A percentile compares a stretch with the other conserved stretches of the same genome.
These are phyloP conservation scores for Chiridota heheva DNA, from an alignment of 35 echinoderm and acorn worm genomes.

Conservation along the genomic window DNA sequence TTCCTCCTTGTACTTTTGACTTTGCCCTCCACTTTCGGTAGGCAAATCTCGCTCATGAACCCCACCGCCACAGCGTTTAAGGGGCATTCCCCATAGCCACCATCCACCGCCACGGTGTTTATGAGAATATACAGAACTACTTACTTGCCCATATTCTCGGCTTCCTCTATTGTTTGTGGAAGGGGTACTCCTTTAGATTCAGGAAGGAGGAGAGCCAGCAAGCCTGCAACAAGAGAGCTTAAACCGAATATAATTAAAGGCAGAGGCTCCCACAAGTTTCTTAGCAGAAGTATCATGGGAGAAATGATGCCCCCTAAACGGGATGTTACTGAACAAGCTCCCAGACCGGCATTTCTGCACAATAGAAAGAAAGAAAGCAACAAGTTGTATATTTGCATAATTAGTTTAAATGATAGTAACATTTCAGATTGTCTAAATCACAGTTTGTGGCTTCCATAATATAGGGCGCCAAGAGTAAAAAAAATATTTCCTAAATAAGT, in stretches of 20 bases:
- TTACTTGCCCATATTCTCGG: constrained; percentile 27
- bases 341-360: constrained; percentile 7
- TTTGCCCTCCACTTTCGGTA: no score
- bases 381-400: neutral
- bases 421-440: no score
- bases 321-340: constrained; percentile 8
- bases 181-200: constrained; percentile 18
- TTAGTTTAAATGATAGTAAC: no score
- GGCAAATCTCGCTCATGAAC: no score
- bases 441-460: no score
- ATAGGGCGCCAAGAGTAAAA: no score
- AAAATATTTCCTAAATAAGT: no score
- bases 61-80: no score
- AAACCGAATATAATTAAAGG: constrained; percentile 26
- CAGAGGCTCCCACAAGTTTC: constrained; percentile 20
- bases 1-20: no score
- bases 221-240: constrained; percentile 1
- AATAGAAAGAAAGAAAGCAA: constrained; percentile 1
- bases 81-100: no score
- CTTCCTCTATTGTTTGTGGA: constrained; percentile 39
- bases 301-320: constrained; percentile 31
- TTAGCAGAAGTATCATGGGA: constrained; percentile 28
- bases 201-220: constrained; percentile 22
- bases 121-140: neutral
- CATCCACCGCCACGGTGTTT: no score